These are phyloP conservation scores for Palythoa caribaeorum DNA, from an alignment of 92 coral and sea anemone species.

Conservation along the genomic window DNA sequence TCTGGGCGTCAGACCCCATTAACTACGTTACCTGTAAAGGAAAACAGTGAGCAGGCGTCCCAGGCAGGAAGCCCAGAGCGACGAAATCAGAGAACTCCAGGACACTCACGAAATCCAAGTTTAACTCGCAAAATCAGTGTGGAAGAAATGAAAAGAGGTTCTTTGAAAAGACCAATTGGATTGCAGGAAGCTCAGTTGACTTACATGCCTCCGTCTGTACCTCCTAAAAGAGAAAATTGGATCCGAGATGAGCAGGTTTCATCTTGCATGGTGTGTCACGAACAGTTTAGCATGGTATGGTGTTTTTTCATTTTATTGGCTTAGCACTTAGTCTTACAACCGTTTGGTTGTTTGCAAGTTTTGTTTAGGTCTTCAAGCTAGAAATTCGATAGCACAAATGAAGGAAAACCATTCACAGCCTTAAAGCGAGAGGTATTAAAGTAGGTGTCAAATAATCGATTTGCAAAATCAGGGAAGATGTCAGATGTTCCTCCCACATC, in stretches of 20 bases:
- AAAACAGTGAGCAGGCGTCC: slow-evolving; percentile 55
- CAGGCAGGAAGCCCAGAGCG: slow-evolving; percentile 66
- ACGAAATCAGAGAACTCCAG: slow-evolving; percentile 31
- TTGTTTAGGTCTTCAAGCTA: too few species aligned
- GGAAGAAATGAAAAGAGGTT: slow-evolving; percentile 32
- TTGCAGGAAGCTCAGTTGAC: slow-evolving; percentile 57
- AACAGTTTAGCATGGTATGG: slow-evolving; percentile 91
- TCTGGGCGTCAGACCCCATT: slow-evolving; percentile 71
- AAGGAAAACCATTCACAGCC: too few species aligned
- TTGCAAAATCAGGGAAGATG: too few species aligned
- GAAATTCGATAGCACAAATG: too few species aligned
- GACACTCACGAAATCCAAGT: slow-evolving; percentile 49
- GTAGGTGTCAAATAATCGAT: too few species aligned
- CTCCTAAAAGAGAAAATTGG: slow-evolving; percentile 91
- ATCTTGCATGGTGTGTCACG: slow-evolving; percentile 89
- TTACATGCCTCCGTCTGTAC: slow-evolving; percentile 78
- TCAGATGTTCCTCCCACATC: too few species aligned
- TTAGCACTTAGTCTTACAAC: too few species aligned
- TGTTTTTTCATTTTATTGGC: background rate
- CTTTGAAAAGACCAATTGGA: slow-evolving; percentile 22
- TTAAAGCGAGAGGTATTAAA: too few species aligned
- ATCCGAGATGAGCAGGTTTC: slow-evolving; percentile 90
- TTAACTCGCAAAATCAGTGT: slow-evolving; percentile 54
- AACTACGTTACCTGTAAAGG: slow-evolving; percentile 55
- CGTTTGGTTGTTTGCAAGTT: too few species aligned